Base-by-base conservation (phyloP, 2,797 vertebrate genomes). In the Melopsittacus undulatus region DNA sequence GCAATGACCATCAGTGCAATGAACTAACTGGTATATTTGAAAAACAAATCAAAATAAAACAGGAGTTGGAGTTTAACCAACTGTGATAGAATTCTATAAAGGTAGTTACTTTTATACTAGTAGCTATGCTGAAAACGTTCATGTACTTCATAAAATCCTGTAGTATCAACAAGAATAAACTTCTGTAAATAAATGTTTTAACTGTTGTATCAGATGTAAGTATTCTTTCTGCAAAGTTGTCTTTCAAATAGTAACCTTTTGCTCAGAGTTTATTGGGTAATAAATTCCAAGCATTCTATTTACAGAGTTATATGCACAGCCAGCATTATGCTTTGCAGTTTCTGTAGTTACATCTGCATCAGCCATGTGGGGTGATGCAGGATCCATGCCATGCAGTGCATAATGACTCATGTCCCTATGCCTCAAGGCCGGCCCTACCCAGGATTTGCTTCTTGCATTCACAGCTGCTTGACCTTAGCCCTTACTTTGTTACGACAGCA, bases 281-380 rank as follows among this genome's bases (percentile, higher is more conserved):
- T 94, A 96, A 96, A 97, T 85, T 80, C 93, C 89, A 80, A 68
- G 61, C 5, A 9, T 59, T 90, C 6, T 74, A 66, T 90, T 94
- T 95, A 77, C 48, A 91, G 64, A 92, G 78, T 9, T 64, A 83
- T 1, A 49, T 13, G 61, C 43, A 27, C 40, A 77, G 21, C 16
- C 36, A 90, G 6, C 36, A 27, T 38, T 56, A 11, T 32, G 59
- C 9, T 79, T 87, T 70, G 21, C 45, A 75, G 46, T 93, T 93
- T 77, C 68, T 8, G 11, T 27, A 26, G 72, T 59, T 89, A 42
- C n/a, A 19, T 45, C 45, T 32, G n/a, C 83, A 30, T 43, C 1
- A 7, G 29, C 43, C 59, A 34, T 2, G 2, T 7, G 5, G 54
- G 36, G 15, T 40, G 48, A 69, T 68, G 21, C 62, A 57, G 11